Evolutionary conservation across 2,888 invertebrate genomes (phyloP).

Genomic region (Lasioglossum zephyrum): DNA sequence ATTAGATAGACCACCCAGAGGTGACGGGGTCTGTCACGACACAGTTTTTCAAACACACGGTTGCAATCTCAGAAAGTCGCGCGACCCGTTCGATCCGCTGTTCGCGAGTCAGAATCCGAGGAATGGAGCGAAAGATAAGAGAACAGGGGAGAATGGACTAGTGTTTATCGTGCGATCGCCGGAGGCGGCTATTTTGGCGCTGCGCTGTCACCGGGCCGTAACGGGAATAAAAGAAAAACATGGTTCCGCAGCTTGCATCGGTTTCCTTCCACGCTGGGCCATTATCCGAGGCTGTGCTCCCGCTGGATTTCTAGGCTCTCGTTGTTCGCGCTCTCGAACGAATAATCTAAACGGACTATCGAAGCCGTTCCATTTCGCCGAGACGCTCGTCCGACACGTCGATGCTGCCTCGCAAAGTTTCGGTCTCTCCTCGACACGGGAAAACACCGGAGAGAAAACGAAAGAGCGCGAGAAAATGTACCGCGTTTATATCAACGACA

Average conservation of each 20-base stretch:
- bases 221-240: constrained; percentile 73
- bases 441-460: neutral
- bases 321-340: constrained; percentile 37
- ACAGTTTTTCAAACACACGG: neutral
- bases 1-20: neutral
- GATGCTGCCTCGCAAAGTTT: constrained; percentile 13
- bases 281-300: constrained; percentile 58
- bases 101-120: constrained; percentile 11
- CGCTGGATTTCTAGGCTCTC: constrained; percentile 50
- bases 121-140: constrained; percentile 17
- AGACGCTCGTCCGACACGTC: neutral
- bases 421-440: neutral
- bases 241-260: constrained; percentile 57
- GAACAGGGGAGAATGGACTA: constrained; percentile 61
- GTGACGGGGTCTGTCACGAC: neutral
- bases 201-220: constrained; percentile 67
- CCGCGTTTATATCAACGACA: neutral
- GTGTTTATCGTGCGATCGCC: constrained; percentile 75
- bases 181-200: constrained; percentile 74
- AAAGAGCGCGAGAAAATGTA: neutral
- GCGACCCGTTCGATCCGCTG: constrained; percentile 16
- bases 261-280: constrained; percentile 33
- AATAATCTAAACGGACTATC: constrained; percentile 52
- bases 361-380: constrained; percentile 30
- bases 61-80: neutral